phyloP scores from a whole-genome alignment of 1,140 invertebrate species.

The Zaprionus ghesquierei region DNA sequence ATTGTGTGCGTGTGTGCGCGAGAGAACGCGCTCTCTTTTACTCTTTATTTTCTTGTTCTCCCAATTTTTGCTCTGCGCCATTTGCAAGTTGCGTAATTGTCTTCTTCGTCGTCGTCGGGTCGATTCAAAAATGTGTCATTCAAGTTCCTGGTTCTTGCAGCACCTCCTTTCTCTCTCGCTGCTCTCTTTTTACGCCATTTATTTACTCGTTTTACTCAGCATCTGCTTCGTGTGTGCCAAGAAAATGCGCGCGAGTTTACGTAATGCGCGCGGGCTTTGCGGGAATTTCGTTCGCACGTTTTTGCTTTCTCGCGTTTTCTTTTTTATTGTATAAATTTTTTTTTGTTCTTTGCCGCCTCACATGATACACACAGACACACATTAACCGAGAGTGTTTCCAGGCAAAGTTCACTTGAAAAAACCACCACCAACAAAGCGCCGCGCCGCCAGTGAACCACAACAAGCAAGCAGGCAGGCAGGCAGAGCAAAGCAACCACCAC shows the following conservation, averaged over 20 bases:
- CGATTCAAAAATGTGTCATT: slow-evolving; percentile 75
- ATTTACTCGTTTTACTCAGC: not conserved
- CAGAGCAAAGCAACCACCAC: slow-evolving; percentile 33
- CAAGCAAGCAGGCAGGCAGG: slow-evolving; percentile 48
- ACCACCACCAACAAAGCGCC: slow-evolving; percentile 49
- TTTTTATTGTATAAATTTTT: slow-evolving; percentile 4
- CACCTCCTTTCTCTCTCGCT: slow-evolving; percentile 14
- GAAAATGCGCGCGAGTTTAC: slow-evolving; percentile 52
- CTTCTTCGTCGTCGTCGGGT: slow-evolving; percentile 10
- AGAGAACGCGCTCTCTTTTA: not conserved
- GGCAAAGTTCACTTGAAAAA: slow-evolving; percentile 70
- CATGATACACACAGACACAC: slow-evolving; percentile 40
- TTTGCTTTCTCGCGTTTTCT: not conserved
- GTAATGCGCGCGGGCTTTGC: slow-evolving; percentile 59
- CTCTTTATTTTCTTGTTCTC: slow-evolving; percentile 2
- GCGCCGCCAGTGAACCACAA: slow-evolving; percentile 38
- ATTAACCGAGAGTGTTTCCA: slow-evolving; percentile 22
- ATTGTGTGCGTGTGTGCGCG: slow-evolving; percentile 12
- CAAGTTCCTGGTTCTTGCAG: slow-evolving; percentile 65
- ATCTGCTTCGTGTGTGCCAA: not conserved
- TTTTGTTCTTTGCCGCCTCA: slow-evolving; percentile 38
- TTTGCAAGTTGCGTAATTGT: slow-evolving; percentile 78
- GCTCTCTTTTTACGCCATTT: not conserved
- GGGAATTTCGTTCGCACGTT: slow-evolving; percentile 13
- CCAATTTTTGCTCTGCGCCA: slow-evolving; percentile 44